Evolutionary conservation across 1,140 invertebrate species (phyloP), one percentile per base, ranked within the genome.

Genomic region (Drosophila biarmipes): DNA sequence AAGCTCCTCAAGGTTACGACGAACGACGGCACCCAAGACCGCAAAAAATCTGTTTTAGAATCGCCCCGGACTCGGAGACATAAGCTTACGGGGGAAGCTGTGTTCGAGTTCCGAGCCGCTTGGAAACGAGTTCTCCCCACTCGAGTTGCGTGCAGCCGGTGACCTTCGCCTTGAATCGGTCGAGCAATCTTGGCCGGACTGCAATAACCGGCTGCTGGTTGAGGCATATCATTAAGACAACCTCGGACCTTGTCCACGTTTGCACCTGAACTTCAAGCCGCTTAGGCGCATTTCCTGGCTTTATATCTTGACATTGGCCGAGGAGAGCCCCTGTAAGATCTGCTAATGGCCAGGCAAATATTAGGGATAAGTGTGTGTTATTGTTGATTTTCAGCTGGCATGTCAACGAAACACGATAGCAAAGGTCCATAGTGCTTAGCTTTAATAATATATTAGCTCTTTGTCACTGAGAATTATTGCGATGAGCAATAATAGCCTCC

Each of bases 131-230:
- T 71, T 73, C 71, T 62, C 45, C 37, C 48, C 37, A n/a, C 43
- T 56, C 46, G 64, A 48, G 59, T 69, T 46, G 67, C 67, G 48
- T 69, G 66, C 66, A 55, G 66, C 63, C 31, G 43, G 40, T 35
- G 49, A 75, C 72, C 72, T 75, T 75, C 72, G 72, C 72, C 72
- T 75, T 75, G 72, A 75, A 74, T 57, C 53, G 71, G 35, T 55
- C 49, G 48, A 55, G 57, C 27, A 72, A 42, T 52, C 67, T 54
- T 62, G 57, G 51, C 40, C 71, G 56, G 51, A 54, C 68, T 62
- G 56, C 71, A 53, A 52, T 34, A 72, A 69, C 63, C 63, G 45
- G 64, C 67, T 67, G 58, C n/a, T 34, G n/a, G 43, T 63, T 31
- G 38, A 31, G 51, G 51, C 11, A 8, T 51, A 27, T 14, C 37